A percentile compares a stretch with the other conserved stretches of the same genome.
These are phyloP conservation scores for Hydropsyche betteni DNA, from an alignment of 2,888 invertebrate species.

Conservation along the genomic window DNA sequence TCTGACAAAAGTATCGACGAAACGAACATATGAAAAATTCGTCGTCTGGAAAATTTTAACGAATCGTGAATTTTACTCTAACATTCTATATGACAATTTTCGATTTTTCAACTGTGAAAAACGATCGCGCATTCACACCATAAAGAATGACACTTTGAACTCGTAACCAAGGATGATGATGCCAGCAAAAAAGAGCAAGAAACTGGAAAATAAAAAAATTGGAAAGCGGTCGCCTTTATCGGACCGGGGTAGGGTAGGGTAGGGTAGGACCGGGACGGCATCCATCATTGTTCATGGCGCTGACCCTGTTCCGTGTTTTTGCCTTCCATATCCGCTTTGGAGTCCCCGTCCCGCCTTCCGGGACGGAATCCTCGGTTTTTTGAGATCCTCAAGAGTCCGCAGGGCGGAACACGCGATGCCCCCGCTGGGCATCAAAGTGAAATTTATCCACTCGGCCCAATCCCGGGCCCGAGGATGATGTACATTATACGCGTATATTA, in stretches of 20 bases:
- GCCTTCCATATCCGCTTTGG: neutral
- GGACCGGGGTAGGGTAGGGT: neutral
- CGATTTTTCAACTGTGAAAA: too few species aligned
- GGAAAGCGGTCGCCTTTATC: slow-evolving; percentile 31
- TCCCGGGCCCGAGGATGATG: neutral
- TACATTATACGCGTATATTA: slow-evolving; percentile 29
- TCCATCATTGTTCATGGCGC: slow-evolving; percentile 43
- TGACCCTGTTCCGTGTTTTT: slow-evolving; percentile 41
- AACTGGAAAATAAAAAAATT: slow-evolving; percentile 21
- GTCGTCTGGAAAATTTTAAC: too few species aligned
- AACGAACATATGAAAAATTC: too few species aligned
- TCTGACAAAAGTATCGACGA: too few species aligned
- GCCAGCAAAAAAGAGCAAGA: neutral
- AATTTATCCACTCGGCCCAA: slow-evolving; percentile 21
- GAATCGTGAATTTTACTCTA: too few species aligned
- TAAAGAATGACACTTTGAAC: too few species aligned
- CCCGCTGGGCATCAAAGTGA: slow-evolving; percentile 29
- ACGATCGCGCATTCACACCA: too few species aligned
- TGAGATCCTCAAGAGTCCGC: neutral
- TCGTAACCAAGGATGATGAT: too few species aligned
- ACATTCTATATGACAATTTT: too few species aligned
- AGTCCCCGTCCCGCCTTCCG: slow-evolving; percentile 8
- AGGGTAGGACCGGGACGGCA: slow-evolving; percentile 26
- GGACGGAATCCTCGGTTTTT: slow-evolving; percentile 35
- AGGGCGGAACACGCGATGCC: neutral